Evolutionary conservation across 2,113 vertebrate species (phyloP), one percentile per base, ranked within the genome.

Genomic region (Tamias sibiricus): DNA sequence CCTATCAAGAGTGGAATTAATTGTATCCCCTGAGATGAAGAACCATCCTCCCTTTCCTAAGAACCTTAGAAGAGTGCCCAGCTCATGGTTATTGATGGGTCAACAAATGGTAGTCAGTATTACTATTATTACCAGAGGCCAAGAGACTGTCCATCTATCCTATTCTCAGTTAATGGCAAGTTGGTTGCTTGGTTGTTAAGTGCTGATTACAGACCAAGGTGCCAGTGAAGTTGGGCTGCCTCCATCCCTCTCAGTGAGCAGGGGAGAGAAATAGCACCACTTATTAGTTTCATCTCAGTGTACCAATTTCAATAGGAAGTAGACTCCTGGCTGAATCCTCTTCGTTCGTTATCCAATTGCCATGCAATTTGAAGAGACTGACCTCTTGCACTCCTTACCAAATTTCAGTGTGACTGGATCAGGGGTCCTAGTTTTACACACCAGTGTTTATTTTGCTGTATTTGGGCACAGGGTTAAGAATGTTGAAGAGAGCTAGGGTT

Each of bases 271-370:
- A 90, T 24, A 28, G 49, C 79, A 68, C 22, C 94, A 81, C 64
- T 94, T 96, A 82, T 54, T 88, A 97, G 49, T 62, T 88, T 96
- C 35, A 1, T 83, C 82, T 96, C 85, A 83, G 57, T 44, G 44
- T 83, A 95, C 59, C 82, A 42, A 91, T 97, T 95, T 96, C 88
- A 89, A 68, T 86, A 88, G 74, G 74, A 96, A 95, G 91, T 93
- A 92, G 57, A 76, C 47, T 79, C 97, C 75, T 79, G 69, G 37
- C 49, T 54, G 62, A 19, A 91, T 71, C 14, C 8, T 74, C 52
- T 35, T 95, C 74, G 52, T 95, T 92, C 37, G 28, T 76, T 47
- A 85, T 94, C 40, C 20, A 88, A 42, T 59, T 94, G 87, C 90
- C 83, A 79, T 40, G 40, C 19, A 47, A 92, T 74, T 57, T 85